These are phyloP conservation scores for Plagiodera versicolora DNA, from an alignment of 2,888 invertebrate genomes.

Conservation along the genomic window DNA sequence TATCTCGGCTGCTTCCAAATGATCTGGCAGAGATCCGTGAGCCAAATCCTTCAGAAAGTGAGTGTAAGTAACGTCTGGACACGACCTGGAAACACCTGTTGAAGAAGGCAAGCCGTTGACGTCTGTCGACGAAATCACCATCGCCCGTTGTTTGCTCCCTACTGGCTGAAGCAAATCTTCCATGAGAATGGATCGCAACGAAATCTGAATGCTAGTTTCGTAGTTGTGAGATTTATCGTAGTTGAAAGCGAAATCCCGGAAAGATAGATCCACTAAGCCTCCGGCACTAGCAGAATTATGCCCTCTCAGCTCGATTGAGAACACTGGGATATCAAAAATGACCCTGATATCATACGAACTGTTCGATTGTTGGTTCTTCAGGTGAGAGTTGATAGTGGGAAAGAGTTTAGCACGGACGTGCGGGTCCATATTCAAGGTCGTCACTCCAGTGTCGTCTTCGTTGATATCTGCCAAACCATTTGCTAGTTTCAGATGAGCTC, in stretches of 20 bases:
- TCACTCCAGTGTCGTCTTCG: slow-evolving; percentile 56
- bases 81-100: slow-evolving; percentile 74
- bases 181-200: slow-evolving; percentile 83
- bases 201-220: slow-evolving; percentile 76
- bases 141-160: slow-evolving; percentile 72
- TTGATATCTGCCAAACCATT: slow-evolving; percentile 49
- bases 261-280: slow-evolving; percentile 81
- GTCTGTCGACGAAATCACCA: slow-evolving; percentile 68
- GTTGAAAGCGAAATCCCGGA: slow-evolving; percentile 78
- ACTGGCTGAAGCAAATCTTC: slow-evolving; percentile 83
- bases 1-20: slow-evolving; percentile 59
- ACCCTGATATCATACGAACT: slow-evolving; percentile 50
- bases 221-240: slow-evolving; percentile 69
- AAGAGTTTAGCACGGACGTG: slow-evolving; percentile 63
- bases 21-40: slow-evolving; percentile 63
- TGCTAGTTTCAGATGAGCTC: slow-evolving; percentile 34
- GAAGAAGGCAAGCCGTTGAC: slow-evolving; percentile 51
- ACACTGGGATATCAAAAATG: slow-evolving; percentile 71
- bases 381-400: slow-evolving; percentile 36
- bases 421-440: slow-evolving; percentile 64
- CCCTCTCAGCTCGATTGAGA: slow-evolving; percentile 76
- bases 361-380: slow-evolving; percentile 20
- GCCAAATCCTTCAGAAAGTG: slow-evolving; percentile 38
- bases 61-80: slow-evolving; percentile 68
- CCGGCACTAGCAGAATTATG: slow-evolving; percentile 70